Evolutionary conservation across 2,888 invertebrate genomes (phyloP).

Genomic region (Drepana falcataria): DNA sequence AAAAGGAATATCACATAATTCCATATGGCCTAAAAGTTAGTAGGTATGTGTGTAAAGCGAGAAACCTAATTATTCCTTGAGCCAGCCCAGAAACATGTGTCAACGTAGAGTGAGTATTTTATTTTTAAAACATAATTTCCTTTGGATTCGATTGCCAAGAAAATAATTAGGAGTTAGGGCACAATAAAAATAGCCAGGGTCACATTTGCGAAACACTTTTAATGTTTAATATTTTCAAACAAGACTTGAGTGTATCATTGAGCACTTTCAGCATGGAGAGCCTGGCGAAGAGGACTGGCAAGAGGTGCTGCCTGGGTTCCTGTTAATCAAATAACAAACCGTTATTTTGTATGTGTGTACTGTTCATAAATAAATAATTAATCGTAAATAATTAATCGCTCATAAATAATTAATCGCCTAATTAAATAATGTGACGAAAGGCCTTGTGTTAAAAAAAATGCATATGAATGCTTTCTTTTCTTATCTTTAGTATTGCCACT

Average conservation of each 20-base stretch:
- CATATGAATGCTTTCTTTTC: no score
- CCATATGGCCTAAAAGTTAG: background rate
- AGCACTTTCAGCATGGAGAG: conserved; percentile 83
- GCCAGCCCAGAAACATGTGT: no score
- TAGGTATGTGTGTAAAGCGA: no score
- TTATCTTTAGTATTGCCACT: no score
- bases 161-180: conserved; percentile 1
- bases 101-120: background rate
- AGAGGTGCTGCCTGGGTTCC: conserved; percentile 83
- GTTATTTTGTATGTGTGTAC: background rate
- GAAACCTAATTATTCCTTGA: no score
- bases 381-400: no score
- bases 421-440: no score
- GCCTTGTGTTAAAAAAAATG: no score
- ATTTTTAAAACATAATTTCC: conserved; percentile 9
- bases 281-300: conserved; percentile 83
- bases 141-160: conserved; percentile 4
- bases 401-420: no score
- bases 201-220: conserved; percentile 85
- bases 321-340: conserved; percentile 55
- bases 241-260: conserved; percentile 81
- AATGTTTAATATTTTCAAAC: conserved; percentile 81
- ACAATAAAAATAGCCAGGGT: conserved; percentile 31
- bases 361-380: no score
- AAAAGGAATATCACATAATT: background rate